Evolutionary conservation across 1,140 invertebrate species (phyloP).

Genomic region (Hermatobates lingyangjiaoensis): DNA sequence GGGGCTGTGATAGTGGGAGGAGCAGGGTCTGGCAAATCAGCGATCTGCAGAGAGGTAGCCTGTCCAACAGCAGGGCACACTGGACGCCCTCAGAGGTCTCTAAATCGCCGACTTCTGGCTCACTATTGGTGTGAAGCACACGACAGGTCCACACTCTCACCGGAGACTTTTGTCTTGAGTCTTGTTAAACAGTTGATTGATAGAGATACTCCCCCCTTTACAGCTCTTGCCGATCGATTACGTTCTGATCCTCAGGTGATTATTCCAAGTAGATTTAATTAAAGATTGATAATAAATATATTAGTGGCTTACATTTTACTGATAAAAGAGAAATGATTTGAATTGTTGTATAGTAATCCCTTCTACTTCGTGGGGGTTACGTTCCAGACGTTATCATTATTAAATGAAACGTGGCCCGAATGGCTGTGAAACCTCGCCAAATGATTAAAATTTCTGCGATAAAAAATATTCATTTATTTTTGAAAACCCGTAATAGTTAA

Average conservation of each 20-base stretch:
- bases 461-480: no score
- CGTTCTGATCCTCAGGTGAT: conserved; percentile 48
- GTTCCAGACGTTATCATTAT: no score
- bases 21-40: conserved; percentile 72
- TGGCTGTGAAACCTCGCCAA: no score
- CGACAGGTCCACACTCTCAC: conserved; percentile 40
- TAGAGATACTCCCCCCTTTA: conserved; percentile 32
- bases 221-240: conserved; percentile 64
- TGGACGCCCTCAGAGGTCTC: conserved; percentile 42
- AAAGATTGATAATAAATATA: no score
- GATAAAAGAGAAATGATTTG: no score
- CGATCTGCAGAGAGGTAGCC: conserved; percentile 64
- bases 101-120: conserved; percentile 57
- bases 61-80: conserved; percentile 43
- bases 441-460: no score
- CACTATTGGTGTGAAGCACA: conserved; percentile 63
- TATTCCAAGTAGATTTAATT: no score
- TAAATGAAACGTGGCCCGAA: no score
- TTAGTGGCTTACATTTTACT: no score
- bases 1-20: conserved; percentile 71
- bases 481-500: no score
- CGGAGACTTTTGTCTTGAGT: conserved; percentile 63
- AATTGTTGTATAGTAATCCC: no score
- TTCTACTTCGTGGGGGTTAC: no score
- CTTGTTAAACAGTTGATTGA: conserved; percentile 49